Conservation (phyloP, 1,140 invertebrate genomes). For the Druon quercuslanigerum region DNA sequence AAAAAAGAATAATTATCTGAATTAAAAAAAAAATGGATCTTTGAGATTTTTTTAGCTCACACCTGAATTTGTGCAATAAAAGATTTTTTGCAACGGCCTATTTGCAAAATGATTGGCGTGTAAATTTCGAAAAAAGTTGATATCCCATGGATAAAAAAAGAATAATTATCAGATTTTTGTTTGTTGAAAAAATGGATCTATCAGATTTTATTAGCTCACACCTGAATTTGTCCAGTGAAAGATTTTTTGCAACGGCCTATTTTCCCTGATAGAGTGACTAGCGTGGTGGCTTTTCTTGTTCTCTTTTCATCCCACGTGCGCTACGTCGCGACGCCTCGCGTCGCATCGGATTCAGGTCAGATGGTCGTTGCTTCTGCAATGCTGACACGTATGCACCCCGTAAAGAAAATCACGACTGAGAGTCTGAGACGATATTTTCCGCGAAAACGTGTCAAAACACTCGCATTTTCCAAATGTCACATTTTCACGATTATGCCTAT, state of each 20-base stretch:
- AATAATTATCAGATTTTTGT: too few species aligned
- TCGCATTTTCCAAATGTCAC: not conserved
- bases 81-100: too few species aligned
- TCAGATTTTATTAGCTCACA: too few species aligned
- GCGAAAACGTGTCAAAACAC: not conserved
- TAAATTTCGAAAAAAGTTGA: too few species aligned
- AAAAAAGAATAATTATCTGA: too few species aligned
- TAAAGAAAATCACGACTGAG: constrained; percentile 44
- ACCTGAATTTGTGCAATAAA: too few species aligned
- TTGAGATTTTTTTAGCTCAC: too few species aligned
- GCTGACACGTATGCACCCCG: constrained; percentile 38
- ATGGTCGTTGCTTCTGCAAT: constrained; percentile 62
- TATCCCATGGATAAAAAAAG: too few species aligned
- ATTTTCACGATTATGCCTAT: not conserved
- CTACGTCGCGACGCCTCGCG: not conserved
- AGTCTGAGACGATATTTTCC: constrained; percentile 21
- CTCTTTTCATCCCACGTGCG: constrained; percentile 57
- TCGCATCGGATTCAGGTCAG: constrained; percentile 58
- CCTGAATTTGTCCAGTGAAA: too few species aligned
- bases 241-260: constrained; percentile 49
- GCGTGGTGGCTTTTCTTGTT: constrained; percentile 51
- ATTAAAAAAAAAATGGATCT: too few species aligned
- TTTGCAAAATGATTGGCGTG: too few species aligned
- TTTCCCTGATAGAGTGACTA: constrained; percentile 47
- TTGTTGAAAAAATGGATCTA: too few species aligned